A percentile compares a stretch with the other conserved stretches of the same genome.
phyloP scores from a whole-genome alignment of 1,140 invertebrate species.

The Eupeodes corollae region DNA sequence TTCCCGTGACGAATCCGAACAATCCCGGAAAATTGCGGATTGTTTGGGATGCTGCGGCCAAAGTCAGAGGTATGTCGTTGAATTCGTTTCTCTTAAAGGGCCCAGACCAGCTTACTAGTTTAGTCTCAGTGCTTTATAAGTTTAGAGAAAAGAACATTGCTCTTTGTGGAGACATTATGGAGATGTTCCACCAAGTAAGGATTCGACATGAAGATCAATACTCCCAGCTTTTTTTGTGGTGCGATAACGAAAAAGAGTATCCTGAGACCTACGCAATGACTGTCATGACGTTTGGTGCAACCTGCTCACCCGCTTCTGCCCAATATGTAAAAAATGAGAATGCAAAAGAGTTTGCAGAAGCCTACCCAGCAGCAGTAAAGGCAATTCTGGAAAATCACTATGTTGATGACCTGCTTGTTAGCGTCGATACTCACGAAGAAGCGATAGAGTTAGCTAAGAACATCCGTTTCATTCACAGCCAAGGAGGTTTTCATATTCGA shows the following conservation, averaged over 20 bases:
- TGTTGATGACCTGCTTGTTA: constrained; percentile 32
- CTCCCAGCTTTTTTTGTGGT: constrained; percentile 20
- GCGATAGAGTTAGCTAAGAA: constrained; percentile 8
- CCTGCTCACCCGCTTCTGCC: constrained; percentile 20
- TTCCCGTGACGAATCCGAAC: constrained; percentile 16
- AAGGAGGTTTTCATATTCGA: constrained; percentile 11
- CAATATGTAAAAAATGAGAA: constrained; percentile 19
- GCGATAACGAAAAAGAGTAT: constrained; percentile 6
- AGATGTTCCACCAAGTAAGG: constrained; percentile 31
- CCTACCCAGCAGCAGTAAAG: constrained; percentile 12
- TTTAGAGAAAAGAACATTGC: too few species aligned
- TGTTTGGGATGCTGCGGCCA: constrained; percentile 16
- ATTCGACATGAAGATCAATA: constrained; percentile 12
- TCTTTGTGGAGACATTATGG: too few species aligned
- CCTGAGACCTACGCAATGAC: constrained; percentile 20
- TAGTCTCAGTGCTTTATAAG: constrained; percentile 11
- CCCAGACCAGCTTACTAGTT: constrained; percentile 16
- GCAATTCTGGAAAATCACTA: constrained; percentile 24
- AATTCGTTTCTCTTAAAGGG: constrained; percentile 18
- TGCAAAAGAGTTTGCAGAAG: constrained; percentile 1
- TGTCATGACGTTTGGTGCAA: constrained; percentile 16
- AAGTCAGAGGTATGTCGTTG: constrained; percentile 3
- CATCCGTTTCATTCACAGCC: constrained; percentile 12
- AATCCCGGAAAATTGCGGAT: constrained; percentile 17
- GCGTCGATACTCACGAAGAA: constrained; percentile 6